Evolutionary conservation across 2,113 vertebrate species (phyloP).

Genomic region (pig (Sus scrofa)): DNA sequence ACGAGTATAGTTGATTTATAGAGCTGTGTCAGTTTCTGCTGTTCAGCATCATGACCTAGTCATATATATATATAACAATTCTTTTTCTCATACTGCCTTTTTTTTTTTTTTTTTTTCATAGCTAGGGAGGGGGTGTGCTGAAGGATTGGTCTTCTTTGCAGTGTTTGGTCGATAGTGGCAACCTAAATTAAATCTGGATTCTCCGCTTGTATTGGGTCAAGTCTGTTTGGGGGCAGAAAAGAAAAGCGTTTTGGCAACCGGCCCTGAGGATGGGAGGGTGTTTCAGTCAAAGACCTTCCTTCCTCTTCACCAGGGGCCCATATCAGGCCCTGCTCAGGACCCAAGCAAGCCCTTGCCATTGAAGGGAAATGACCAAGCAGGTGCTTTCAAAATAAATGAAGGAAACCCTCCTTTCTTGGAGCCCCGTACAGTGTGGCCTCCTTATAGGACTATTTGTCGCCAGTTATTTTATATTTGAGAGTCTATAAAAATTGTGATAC

Average conservation of each 20-base stretch:
- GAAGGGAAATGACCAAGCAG: not conserved
- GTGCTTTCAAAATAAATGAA: not conserved
- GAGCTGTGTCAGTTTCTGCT: too few relatives aligned
- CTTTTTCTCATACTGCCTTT: too few relatives aligned
- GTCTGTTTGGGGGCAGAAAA: not conserved
- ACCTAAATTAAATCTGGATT: not conserved
- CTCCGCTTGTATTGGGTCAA: not conserved
- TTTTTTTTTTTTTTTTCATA: not conserved
- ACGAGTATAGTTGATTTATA: too few relatives aligned
- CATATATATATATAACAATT: too few relatives aligned
- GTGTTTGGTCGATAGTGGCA: not conserved
- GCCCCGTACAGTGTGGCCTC: not conserved
- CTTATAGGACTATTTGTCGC: not conserved
- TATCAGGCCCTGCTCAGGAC: not conserved
- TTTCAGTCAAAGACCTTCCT: not conserved
- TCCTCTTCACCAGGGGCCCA: not conserved
- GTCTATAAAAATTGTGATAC: not conserved
- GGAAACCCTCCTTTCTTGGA: not conserved
- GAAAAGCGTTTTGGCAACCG: not conserved
- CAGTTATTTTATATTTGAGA: not conserved
- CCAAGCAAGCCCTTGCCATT: not conserved
- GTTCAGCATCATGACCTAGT: too few relatives aligned
- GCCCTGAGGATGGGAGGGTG: not conserved
- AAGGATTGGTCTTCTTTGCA: not conserved
- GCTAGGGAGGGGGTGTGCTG: not conserved